Evolutionary conservation across 2,888 invertebrate genomes (phyloP).

Genomic region (Papilio demoleus): DNA sequence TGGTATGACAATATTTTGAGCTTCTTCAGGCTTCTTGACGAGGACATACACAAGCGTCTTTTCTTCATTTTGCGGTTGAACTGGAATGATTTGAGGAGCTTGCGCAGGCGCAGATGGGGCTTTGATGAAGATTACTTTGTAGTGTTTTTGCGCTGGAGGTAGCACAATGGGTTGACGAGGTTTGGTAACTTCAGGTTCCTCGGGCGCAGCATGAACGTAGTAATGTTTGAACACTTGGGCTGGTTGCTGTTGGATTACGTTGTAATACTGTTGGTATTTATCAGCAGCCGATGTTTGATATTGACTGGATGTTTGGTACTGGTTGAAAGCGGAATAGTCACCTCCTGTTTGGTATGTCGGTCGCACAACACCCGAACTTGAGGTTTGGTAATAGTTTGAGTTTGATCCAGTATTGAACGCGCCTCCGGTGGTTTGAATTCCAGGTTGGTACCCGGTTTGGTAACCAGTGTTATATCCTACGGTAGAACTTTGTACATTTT

Average conservation of each 20-base stretch:
- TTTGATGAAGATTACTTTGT: constrained; percentile 92
- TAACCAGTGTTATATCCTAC: constrained; percentile 38
- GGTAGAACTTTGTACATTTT: constrained; percentile 30
- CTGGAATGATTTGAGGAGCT: constrained; percentile 86
- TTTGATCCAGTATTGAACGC: constrained; percentile 45
- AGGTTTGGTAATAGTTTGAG: constrained; percentile 47
- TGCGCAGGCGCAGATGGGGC: constrained; percentile 86
- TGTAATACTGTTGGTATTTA: constrained; percentile 83
- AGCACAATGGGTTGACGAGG: constrained; percentile 82
- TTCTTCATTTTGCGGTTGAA: constrained; percentile 87
- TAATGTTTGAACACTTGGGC: constrained; percentile 86
- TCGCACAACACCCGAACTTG: constrained; percentile 43
- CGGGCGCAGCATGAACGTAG: constrained; percentile 77
- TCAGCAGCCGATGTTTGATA: constrained; percentile 50
- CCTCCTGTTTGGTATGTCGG: constrained; percentile 44
- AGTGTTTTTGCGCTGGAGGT: constrained; percentile 88
- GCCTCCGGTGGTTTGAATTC: constrained; percentile 44
- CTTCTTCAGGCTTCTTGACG: constrained; percentile 89
- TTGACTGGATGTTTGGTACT: constrained; percentile 52
- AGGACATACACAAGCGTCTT: constrained; percentile 91
- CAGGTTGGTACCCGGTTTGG: constrained; percentile 48
- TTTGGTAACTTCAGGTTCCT: constrained; percentile 80
- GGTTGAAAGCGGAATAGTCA: constrained; percentile 46
- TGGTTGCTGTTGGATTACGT: constrained; percentile 88
- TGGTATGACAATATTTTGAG: constrained; percentile 86